phyloP scores from a whole-genome alignment of 2,113 vertebrate genomes.

The Toxotes chatareus region DNA sequence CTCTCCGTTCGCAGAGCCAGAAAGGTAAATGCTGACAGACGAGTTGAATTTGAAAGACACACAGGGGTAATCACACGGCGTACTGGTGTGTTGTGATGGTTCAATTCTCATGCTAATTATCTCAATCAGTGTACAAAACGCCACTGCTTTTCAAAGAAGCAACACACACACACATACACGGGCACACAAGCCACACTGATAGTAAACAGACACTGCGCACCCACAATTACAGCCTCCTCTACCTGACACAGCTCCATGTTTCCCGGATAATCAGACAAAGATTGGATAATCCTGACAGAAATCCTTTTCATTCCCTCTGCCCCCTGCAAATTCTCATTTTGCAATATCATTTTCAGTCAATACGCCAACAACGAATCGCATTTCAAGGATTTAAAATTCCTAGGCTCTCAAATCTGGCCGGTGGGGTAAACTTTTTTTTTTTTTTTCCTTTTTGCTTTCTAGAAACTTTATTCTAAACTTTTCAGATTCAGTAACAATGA shows the following conservation, averaged over 20 bases:
- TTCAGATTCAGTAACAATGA: constrained; percentile 49
- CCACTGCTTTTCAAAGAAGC: constrained; percentile 65
- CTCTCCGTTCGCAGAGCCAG: constrained; percentile 25
- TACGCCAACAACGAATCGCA: constrained; percentile 74
- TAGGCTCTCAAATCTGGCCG: constrained; percentile 51
- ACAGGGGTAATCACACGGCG: constrained; percentile 73
- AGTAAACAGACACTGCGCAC: constrained; percentile 65
- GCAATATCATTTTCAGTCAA: constrained; percentile 72
- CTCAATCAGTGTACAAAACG: constrained; percentile 77
- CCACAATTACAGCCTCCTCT: constrained; percentile 70
- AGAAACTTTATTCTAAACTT: constrained; percentile 68
- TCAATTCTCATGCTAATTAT: constrained; percentile 85
- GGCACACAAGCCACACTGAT: neutral
- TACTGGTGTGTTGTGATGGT: constrained; percentile 79
- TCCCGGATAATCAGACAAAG: constrained; percentile 73
- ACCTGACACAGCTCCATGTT: constrained; percentile 72
- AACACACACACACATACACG: constrained; percentile 25
- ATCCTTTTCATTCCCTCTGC: constrained; percentile 74
- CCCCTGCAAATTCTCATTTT: constrained; percentile 70
- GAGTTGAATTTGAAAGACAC: constrained; percentile 52
- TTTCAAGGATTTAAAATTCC: constrained; percentile 64
- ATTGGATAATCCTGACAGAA: constrained; percentile 79
- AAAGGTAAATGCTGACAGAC: constrained; percentile 60
- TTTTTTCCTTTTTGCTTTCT: constrained; percentile 29
- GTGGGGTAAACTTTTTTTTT: constrained; percentile 45